phyloP scores from a whole-genome alignment of 2,113 vertebrate genomes.

The Cebus imitator region DNA sequence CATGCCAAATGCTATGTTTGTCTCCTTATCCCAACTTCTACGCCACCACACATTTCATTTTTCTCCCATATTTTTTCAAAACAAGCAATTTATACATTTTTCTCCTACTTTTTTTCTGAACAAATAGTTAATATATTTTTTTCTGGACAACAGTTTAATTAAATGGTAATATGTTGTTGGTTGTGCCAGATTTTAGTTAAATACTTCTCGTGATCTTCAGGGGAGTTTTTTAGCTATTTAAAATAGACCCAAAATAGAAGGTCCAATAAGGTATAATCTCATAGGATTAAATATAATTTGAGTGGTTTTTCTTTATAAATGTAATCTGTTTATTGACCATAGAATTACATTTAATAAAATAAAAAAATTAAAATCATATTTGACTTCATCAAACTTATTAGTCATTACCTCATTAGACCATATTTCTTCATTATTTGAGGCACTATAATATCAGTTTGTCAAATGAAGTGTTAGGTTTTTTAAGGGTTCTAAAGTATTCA shows the following conservation, averaged over 20 bases:
- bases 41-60: background rate
- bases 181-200: background rate
- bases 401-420: background rate
- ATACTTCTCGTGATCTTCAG: background rate
- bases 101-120: background rate
- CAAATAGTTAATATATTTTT: background rate
- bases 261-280: background rate
- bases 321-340: background rate
- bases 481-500: background rate
- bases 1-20: background rate
- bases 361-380: slow-evolving; percentile 10
- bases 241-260: background rate
- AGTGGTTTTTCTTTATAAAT: background rate
- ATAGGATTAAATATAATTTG: background rate
- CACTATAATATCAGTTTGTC: background rate
- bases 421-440: background rate
- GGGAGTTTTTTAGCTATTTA: background rate
- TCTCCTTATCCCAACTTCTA: background rate
- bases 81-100: background rate
- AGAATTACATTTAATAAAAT: slow-evolving; percentile 3
- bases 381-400: background rate
- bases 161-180: background rate
- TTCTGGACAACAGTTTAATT: background rate
- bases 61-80: background rate
- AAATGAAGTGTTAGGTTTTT: background rate